Conservation (phyloP, 2,113 vertebrate genomes). For the Pseudorhombus dupliciocellatus region DNA sequence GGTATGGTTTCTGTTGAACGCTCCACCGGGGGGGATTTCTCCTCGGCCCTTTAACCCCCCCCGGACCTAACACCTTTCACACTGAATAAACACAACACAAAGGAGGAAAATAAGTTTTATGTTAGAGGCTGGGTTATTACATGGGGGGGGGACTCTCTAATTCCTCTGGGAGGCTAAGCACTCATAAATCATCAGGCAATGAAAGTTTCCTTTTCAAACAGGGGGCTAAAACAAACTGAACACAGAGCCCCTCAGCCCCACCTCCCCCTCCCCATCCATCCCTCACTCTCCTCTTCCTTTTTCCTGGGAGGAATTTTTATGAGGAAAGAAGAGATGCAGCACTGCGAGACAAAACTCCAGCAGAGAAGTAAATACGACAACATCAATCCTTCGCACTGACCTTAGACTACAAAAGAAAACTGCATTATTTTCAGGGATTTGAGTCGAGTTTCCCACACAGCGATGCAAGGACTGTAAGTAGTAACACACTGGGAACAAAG, state of each 20-base stretch:
- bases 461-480: slow-evolving; percentile 14
- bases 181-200: slow-evolving; percentile 80
- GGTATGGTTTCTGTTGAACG: slow-evolving; percentile 41
- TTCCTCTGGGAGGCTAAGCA: slow-evolving; percentile 63
- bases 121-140: slow-evolving; percentile 61
- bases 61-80: slow-evolving; percentile 76
- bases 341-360: slow-evolving; percentile 22
- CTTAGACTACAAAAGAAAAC: slow-evolving; percentile 17
- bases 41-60: slow-evolving; percentile 19
- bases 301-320: slow-evolving; percentile 73
- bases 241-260: slow-evolving; percentile 40
- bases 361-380: slow-evolving; percentile 47
- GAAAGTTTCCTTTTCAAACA: slow-evolving; percentile 78
- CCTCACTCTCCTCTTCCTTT: slow-evolving; percentile 36
- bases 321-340: slow-evolving; percentile 69
- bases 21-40: slow-evolving; percentile 32
- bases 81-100: slow-evolving; percentile 68
- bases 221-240: slow-evolving; percentile 76
- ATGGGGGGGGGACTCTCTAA: slow-evolving; percentile 62
- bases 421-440: slow-evolving; percentile 38
- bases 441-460: slow-evolving; percentile 7
- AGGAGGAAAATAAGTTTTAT: slow-evolving; percentile 66
- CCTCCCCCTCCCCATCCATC: slow-evolving; percentile 28
- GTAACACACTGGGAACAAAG: slow-evolving; percentile 39
- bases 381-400: slow-evolving; percentile 38